phyloP scores from a whole-genome alignment of 2,113 vertebrate species.

The Lepidiolamprologus cunningtoni region DNA sequence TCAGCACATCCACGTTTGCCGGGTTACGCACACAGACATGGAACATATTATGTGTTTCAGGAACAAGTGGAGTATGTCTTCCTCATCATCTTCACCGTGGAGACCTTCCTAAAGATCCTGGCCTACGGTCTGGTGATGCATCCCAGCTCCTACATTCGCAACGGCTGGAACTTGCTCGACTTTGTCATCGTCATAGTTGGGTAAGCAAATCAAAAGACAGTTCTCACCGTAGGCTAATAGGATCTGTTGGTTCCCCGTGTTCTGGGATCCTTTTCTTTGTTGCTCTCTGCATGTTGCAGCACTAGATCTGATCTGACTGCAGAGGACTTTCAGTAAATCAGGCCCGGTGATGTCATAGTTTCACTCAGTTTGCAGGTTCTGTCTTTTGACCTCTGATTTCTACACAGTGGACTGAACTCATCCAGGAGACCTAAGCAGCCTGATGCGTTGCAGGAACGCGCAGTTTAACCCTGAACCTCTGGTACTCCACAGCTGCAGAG shows the following conservation, averaged over 20 bases:
- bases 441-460: fast-evolving
- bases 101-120: conserved; percentile 90
- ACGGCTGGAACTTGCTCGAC: conserved; percentile 91
- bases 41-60: conserved; percentile 45
- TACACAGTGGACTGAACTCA: neutral
- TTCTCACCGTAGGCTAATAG: neutral
- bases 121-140: conserved; percentile 91
- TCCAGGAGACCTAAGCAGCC: fast-evolving
- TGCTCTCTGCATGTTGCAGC: neutral
- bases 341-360: neutral
- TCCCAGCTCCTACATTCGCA: conserved; percentile 90
- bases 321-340: neutral
- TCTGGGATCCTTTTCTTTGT: neutral
- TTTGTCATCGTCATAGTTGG: conserved; percentile 92
- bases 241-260: fast-evolving
- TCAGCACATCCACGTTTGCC: fast-evolving
- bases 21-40: neutral
- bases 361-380: neutral
- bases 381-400: neutral
- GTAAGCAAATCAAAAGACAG: conserved; percentile 32
- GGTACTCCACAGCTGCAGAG: neutral
- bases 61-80: conserved; percentile 92
- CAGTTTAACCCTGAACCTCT: neutral
- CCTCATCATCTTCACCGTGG: conserved; percentile 90
- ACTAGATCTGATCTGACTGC: neutral